phyloP scores from a whole-genome alignment of 2,888 invertebrate genomes.

The Troilus luridus region DNA sequence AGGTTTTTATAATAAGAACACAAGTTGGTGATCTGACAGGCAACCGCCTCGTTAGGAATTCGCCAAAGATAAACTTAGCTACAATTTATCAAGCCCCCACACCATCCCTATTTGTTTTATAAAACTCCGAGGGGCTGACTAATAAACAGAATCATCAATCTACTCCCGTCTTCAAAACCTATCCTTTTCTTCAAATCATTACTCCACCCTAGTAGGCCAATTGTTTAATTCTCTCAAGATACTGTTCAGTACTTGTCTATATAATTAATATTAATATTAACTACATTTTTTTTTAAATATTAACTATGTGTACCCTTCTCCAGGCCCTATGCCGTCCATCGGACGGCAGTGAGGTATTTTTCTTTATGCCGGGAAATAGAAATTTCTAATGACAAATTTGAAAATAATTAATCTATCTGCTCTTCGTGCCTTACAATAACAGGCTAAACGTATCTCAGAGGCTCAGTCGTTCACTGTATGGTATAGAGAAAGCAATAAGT shows the following conservation, averaged over 20 bases:
- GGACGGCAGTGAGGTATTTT: too few relatives aligned
- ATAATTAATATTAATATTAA: too few relatives aligned
- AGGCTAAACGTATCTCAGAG: too few relatives aligned
- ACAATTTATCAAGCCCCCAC: not conserved
- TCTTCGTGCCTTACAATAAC: too few relatives aligned
- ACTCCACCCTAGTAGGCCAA: not conserved
- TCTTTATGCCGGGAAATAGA: too few relatives aligned
- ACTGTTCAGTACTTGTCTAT: not conserved
- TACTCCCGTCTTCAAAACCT: not conserved
- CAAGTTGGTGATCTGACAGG: not conserved
- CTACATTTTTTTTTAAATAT: too few relatives aligned
- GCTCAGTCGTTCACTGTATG: too few relatives aligned
- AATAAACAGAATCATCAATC: slow-evolving; percentile 40
- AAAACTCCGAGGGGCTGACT: not conserved
- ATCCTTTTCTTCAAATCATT: not conserved
- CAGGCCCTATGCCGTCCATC: too few relatives aligned
- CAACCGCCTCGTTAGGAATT: slow-evolving; percentile 2
- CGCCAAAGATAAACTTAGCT: slow-evolving; percentile 3
- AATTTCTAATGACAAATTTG: too few relatives aligned
- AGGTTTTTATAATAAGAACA: not conserved
- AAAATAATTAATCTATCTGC: too few relatives aligned
- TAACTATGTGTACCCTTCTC: too few relatives aligned
- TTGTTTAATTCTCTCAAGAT: not conserved
- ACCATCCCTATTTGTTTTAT: slow-evolving; percentile 1
- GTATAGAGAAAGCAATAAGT: too few relatives aligned